These are phyloP conservation scores for Temnothorax curvispinosus DNA, from an alignment of 1,140 invertebrate species.

Conservation along the genomic window DNA sequence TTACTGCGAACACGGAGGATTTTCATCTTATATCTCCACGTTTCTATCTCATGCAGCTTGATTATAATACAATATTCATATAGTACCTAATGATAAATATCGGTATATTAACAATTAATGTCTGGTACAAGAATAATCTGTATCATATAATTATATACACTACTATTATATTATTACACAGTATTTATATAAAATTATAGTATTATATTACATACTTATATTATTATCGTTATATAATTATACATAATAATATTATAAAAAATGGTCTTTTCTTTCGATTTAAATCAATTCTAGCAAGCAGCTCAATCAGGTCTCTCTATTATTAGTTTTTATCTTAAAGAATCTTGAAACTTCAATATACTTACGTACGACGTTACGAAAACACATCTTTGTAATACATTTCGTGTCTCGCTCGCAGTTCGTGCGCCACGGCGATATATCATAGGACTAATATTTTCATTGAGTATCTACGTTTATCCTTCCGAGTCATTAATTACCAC, in stretches of 20 bases:
- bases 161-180: no score
- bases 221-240: no score
- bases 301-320: neutral
- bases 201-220: neutral
- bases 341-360: neutral
- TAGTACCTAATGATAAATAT: neutral
- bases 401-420: neutral
- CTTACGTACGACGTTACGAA: slow-evolving; percentile 1
- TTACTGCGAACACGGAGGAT: slow-evolving; percentile 11
- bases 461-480: slow-evolving; percentile 35
- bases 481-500: slow-evolving; percentile 60
- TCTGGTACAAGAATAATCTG: neutral
- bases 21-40: slow-evolving; percentile 36
- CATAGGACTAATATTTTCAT: slow-evolving; percentile 61
- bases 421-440: slow-evolving; percentile 35
- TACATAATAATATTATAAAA: no score
- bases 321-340: neutral
- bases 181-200: neutral
- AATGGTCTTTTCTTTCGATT: neutral
- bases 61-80: neutral
- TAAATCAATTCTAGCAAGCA: neutral
- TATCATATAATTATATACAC: neutral
- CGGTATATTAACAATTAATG: neutral
- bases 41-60: neutral
- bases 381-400: slow-evolving; percentile 31